Evolutionary conservation across 2,797 vertebrate species (phyloP).

Genomic region (Apodemus agrarius): DNA sequence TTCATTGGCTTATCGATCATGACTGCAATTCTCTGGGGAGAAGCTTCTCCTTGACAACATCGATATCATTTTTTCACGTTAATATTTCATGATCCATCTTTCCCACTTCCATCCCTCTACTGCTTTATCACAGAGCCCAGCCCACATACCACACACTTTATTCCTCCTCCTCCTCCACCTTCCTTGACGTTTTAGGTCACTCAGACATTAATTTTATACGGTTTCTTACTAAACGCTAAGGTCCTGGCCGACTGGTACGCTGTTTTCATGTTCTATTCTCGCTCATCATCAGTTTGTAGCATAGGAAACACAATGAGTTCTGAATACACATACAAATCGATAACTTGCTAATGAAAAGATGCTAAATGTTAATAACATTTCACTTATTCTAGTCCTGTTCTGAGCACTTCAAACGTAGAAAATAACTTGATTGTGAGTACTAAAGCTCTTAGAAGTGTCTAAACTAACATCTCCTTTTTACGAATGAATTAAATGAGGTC

Average conservation of each 20-base stretch:
- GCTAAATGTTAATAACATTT: neutral
- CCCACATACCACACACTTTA: neutral
- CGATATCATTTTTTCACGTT: neutral
- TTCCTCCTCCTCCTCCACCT: neutral
- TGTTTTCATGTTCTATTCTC: neutral
- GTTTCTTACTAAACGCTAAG: neutral
- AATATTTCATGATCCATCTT: neutral
- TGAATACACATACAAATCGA: neutral
- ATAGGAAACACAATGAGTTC: neutral
- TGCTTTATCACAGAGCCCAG: neutral
- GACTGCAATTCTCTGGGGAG: neutral
- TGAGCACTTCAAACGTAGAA: neutral
- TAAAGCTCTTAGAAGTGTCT: neutral
- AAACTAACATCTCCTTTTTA: neutral
- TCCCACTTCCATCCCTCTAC: too few relatives aligned
- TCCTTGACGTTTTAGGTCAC: neutral
- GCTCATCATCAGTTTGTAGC: neutral
- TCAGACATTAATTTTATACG: neutral
- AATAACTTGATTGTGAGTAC: neutral
- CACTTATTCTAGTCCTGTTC: neutral
- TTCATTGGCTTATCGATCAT: neutral
- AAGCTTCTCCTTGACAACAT: neutral
- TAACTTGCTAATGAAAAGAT: neutral
- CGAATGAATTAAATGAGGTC: neutral
- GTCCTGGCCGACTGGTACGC: neutral